phyloP scores from a whole-genome alignment of 2,888 invertebrate species.

The Enchytraeus crypticus region DNA sequence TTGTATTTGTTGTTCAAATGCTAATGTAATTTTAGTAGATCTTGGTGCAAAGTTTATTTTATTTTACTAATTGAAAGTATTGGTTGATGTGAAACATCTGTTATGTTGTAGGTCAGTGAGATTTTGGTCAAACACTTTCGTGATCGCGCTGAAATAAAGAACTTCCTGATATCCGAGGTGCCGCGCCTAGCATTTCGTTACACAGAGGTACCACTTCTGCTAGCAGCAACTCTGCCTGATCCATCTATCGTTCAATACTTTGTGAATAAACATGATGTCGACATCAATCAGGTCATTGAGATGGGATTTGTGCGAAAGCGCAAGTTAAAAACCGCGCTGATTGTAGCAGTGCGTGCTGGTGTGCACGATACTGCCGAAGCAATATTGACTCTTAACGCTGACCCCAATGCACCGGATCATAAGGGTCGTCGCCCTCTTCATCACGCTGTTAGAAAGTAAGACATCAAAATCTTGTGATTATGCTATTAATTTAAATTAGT shows the following conservation, averaged over 20 bases:
- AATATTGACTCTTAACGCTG: constrained; percentile 24
- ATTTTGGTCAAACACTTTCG: constrained; percentile 23
- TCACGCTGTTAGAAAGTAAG: constrained; percentile 22
- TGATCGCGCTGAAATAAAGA: constrained; percentile 20
- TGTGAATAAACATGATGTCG: constrained; percentile 15
- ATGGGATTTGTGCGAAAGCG: constrained; percentile 11
- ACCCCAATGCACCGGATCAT: constrained; percentile 24
- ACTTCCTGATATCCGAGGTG: constrained; percentile 24
- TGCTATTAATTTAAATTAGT: background rate
- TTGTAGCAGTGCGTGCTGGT: constrained; percentile 21
- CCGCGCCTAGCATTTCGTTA: constrained; percentile 21
- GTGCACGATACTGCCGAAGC: constrained; percentile 25
- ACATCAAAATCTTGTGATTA: background rate
- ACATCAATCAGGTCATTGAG: constrained; percentile 23
- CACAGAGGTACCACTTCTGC: constrained; percentile 24
- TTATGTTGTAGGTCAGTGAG: constrained; percentile 23
- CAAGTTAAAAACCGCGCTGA: constrained; percentile 23
- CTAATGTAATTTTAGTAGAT: too few species aligned
- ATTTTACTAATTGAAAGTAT: too few species aligned
- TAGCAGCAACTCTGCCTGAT: constrained; percentile 25
- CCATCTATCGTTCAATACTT: constrained; percentile 25
- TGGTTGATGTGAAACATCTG: too few species aligned
- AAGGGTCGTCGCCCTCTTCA: constrained; percentile 28
- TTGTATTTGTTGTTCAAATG: background rate
- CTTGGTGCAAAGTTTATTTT: too few species aligned